These are phyloP conservation scores for Molorchus minor DNA, from an alignment of 2,888 invertebrate species.

Conservation along the genomic window DNA sequence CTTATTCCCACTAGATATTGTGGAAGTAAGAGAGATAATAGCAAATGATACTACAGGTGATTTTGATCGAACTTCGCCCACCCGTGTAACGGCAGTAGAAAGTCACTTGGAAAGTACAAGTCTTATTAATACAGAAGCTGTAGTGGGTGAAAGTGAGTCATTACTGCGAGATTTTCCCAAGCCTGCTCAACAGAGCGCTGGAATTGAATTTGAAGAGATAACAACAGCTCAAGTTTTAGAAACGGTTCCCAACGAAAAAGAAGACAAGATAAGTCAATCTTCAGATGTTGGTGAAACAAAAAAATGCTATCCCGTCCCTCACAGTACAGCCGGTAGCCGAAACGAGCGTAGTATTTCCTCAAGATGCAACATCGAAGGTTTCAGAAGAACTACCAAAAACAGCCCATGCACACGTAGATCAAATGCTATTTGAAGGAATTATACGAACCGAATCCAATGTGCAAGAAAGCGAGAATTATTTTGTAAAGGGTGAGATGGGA, in stretches of 20 bases:
- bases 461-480: slow-evolving; percentile 60
- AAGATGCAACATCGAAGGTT: slow-evolving; percentile 52
- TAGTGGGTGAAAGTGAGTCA: slow-evolving; percentile 69
- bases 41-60: slow-evolving; percentile 66
- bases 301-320: slow-evolving; percentile 59
- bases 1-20: slow-evolving; percentile 63
- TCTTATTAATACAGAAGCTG: slow-evolving; percentile 66
- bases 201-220: slow-evolving; percentile 60
- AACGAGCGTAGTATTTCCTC: slow-evolving; percentile 57
- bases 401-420: slow-evolving; percentile 63
- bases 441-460: slow-evolving; percentile 59
- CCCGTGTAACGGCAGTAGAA: slow-evolving; percentile 63
- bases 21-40: slow-evolving; percentile 67
- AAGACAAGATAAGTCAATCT: slow-evolving; percentile 54
- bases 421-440: slow-evolving; percentile 61
- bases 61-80: slow-evolving; percentile 60
- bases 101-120: slow-evolving; percentile 67
- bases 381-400: slow-evolving; percentile 53
- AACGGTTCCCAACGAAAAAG: slow-evolving; percentile 64
- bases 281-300: slow-evolving; percentile 51
- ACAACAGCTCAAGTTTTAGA: slow-evolving; percentile 63
- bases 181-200: slow-evolving; percentile 62
- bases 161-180: slow-evolving; percentile 62
- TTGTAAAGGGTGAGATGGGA: slow-evolving; percentile 59
- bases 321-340: slow-evolving; percentile 62